These are phyloP conservation scores for Scotopteryx bipunctaria DNA, from an alignment of 2,888 invertebrate genomes.

Conservation along the genomic window DNA sequence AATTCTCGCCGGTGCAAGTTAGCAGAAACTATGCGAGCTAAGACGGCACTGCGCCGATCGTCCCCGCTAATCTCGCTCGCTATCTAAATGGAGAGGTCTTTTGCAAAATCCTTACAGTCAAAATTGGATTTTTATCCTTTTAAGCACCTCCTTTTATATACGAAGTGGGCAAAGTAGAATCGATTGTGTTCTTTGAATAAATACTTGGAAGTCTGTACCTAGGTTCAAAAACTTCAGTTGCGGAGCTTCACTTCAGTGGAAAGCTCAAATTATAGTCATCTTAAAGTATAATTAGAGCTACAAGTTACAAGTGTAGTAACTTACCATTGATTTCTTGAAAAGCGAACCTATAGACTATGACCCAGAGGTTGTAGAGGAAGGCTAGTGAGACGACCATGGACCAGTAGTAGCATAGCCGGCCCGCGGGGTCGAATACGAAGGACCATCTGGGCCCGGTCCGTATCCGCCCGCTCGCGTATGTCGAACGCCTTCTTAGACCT, in stretches of 20 bases:
- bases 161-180: constrained; percentile 33
- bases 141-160: constrained; percentile 48
- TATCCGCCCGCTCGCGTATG: constrained; percentile 84
- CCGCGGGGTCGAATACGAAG: constrained; percentile 99
- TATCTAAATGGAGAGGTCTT: constrained; percentile 64
- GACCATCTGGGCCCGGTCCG: constrained; percentile 92
- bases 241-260: too few relatives aligned
- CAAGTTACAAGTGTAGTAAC: constrained; percentile 46
- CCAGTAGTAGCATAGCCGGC: constrained; percentile 98
- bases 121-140: constrained; percentile 65
- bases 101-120: constrained; percentile 61
- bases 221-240: too few relatives aligned
- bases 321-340: constrained; percentile 97
- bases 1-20: constrained; percentile 62
- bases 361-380: constrained; percentile 98
- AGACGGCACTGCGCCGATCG: constrained; percentile 58
- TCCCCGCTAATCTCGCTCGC: constrained; percentile 57
- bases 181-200: constrained; percentile 19
- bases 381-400: constrained; percentile 98
- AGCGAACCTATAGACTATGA: constrained; percentile 99
- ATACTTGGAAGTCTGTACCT: not conserved
- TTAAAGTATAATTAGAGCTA: not conserved
- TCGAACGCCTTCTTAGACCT: constrained; percentile 82
- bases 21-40: constrained; percentile 60
- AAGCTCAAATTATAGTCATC: not conserved